A percentile compares a stretch with the other conserved stretches of the same genome.
These are phyloP conservation scores for Leptoclinus maculatus DNA, from an alignment of 2,797 vertebrate genomes.

Conservation along the genomic window DNA sequence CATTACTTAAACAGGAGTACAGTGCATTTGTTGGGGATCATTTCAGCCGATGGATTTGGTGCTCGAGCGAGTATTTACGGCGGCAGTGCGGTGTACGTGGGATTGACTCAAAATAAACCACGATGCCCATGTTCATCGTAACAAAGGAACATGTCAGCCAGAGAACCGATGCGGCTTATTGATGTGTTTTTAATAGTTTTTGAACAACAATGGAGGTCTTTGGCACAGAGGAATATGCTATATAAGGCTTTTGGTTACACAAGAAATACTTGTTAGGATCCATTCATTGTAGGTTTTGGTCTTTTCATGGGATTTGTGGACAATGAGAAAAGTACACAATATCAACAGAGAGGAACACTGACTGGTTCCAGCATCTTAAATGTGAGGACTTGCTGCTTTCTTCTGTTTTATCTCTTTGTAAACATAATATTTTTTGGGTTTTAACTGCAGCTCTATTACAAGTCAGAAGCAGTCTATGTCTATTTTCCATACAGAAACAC, in stretches of 20 bases:
- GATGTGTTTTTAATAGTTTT: constrained; percentile 17
- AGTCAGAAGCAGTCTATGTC: not conserved
- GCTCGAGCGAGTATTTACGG: not conserved
- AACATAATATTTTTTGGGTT: not conserved
- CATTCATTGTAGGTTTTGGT: constrained; percentile 11
- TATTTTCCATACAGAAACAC: not conserved
- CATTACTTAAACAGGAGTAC: not conserved
- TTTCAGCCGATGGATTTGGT: constrained; percentile 3
- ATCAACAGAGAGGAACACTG: not conserved
- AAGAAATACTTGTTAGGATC: not conserved
- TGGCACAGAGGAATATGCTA: not conserved
- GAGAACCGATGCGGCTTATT: not conserved
- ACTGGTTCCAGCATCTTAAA: constrained; percentile 5
- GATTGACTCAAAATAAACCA: constrained; percentile 23
- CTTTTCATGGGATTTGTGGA: constrained; percentile 16
- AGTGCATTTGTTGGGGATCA: not conserved
- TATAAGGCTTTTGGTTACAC: constrained; percentile 4
- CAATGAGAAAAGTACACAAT: not conserved
- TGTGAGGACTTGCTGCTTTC: constrained; percentile 5
- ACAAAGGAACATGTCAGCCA: constrained; percentile 16
- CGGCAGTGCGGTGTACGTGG: not conserved
- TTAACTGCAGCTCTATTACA: not conserved
- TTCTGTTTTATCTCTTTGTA: not conserved
- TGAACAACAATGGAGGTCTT: not conserved
- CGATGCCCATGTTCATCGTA: not conserved